Conservation (phyloP, 2,797 vertebrate species). For the Notoglanidium macrostoma region DNA sequence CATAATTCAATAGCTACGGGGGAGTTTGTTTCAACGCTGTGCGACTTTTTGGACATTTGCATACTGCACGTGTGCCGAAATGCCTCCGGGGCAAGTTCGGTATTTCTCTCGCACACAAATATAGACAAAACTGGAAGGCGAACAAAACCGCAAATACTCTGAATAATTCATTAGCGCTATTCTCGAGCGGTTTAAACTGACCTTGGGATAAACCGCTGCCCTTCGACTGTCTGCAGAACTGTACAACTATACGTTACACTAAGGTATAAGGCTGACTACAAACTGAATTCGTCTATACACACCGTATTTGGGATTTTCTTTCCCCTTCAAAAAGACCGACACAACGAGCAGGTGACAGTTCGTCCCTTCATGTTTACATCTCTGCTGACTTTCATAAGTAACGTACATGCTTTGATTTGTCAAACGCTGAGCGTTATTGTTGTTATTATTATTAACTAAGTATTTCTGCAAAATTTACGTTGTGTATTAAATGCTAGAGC, state of each 20-base stretch:
- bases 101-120: not conserved
- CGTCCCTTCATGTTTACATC: constrained; percentile 44
- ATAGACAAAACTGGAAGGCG: not conserved
- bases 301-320: not conserved
- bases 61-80: constrained; percentile 36
- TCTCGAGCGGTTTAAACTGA: not conserved
- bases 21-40: constrained; percentile 23
- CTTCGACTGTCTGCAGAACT: constrained; percentile 19
- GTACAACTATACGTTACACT: not conserved
- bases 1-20: constrained; percentile 38
- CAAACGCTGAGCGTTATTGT: not conserved
- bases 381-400: constrained; percentile 3
- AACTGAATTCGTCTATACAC: not conserved
- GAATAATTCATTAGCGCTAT: not conserved
- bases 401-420: not conserved
- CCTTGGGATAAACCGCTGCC: constrained; percentile 1
- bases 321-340: constrained; percentile 43
- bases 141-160: constrained; percentile 14
- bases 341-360: constrained; percentile 35
- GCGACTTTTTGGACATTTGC: constrained; percentile 38
- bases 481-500: not conserved
- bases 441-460: not conserved
- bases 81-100: not conserved
- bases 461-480: not conserved
- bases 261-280: not conserved